These are phyloP conservation scores for Phoeniculus purpureus DNA, from an alignment of 2,797 vertebrate species.

Conservation along the genomic window DNA sequence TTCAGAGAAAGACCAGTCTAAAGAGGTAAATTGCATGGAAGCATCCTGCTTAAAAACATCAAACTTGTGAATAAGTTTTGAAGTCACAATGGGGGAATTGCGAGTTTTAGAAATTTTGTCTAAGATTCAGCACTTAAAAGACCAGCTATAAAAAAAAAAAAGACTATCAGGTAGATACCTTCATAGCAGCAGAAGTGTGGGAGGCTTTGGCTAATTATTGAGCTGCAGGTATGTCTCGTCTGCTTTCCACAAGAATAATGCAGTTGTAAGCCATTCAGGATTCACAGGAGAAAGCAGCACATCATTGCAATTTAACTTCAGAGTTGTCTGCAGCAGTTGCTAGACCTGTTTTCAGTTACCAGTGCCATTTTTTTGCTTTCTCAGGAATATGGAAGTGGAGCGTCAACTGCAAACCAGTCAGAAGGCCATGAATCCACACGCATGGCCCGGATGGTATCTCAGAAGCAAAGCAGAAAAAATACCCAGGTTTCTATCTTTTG, in stretches of 20 bases:
- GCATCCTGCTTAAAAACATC: background rate
- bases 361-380: background rate
- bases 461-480: conserved; percentile 83
- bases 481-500: conserved; percentile 84
- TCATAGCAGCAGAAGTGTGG: background rate
- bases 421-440: conserved; percentile 92
- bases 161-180: background rate
- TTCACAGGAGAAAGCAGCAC: background rate
- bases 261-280: background rate
- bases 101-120: background rate
- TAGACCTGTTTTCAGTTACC: background rate
- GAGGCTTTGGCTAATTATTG: background rate
- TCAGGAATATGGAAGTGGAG: conserved; percentile 91
- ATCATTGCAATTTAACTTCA: background rate
- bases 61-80: background rate
- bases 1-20: conserved; percentile 88
- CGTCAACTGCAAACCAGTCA: conserved; percentile 90
- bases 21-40: conserved; percentile 83
- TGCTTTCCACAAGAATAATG: background rate
- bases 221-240: background rate
- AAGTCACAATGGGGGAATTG: background rate
- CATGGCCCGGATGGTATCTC: conserved; percentile 86
- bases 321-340: background rate
- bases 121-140: background rate
- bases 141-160: background rate